phyloP scores from a whole-genome alignment of 2,888 invertebrate genomes.

The Oscheius myriophilus region DNA sequence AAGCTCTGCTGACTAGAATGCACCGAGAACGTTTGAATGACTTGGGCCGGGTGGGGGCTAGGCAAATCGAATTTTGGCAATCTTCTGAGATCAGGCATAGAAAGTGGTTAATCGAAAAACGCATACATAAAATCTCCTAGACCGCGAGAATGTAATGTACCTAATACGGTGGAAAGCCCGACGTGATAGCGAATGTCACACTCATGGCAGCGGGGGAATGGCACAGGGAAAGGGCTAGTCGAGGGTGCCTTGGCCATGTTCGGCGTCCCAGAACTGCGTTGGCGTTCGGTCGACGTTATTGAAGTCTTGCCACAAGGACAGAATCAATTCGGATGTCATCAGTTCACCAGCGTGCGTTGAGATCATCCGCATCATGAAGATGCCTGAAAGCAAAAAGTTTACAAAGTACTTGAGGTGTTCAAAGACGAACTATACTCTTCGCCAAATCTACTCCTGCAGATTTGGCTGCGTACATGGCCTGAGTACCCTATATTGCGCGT shows the following conservation, averaged over 20 bases:
- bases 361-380: slow-evolving; percentile 71
- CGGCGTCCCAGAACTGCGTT: slow-evolving; percentile 70
- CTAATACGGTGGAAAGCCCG: slow-evolving; percentile 27
- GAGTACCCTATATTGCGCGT: too few species aligned
- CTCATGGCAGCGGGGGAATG: not conserved
- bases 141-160: slow-evolving; percentile 25
- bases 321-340: slow-evolving; percentile 69
- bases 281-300: slow-evolving; percentile 70
- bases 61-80: not conserved
- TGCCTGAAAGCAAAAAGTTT: slow-evolving; percentile 56
- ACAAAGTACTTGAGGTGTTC: too few species aligned
- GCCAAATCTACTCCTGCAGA: too few species aligned
- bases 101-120: not conserved
- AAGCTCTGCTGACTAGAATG: slow-evolving; percentile 23
- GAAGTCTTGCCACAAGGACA: slow-evolving; percentile 71
- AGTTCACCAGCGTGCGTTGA: slow-evolving; percentile 71
- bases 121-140: not conserved
- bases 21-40: slow-evolving; percentile 21
- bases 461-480: too few species aligned
- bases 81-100: slow-evolving; percentile 17
- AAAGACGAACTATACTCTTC: too few species aligned
- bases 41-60: slow-evolving; percentile 8
- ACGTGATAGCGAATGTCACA: slow-evolving; percentile 28
- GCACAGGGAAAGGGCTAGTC: slow-evolving; percentile 34
- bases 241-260: slow-evolving; percentile 57